Evolutionary conservation across 2,888 invertebrate genomes (phyloP).

Genomic region (Hermodice carunculata): DNA sequence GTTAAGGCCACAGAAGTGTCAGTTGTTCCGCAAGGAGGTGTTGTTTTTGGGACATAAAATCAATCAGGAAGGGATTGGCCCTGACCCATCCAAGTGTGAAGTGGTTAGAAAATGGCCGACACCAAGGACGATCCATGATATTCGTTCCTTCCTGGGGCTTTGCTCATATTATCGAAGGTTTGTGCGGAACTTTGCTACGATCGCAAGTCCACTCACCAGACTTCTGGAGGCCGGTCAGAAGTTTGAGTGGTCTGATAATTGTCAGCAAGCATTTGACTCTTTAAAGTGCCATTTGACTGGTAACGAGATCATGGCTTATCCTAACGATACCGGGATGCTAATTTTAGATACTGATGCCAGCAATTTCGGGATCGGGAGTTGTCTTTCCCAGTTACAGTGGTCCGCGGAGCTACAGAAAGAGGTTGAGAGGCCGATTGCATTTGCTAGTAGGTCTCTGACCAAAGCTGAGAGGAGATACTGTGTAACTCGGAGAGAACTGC

Average conservation of each 20-base stretch:
- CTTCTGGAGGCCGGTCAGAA: constrained; percentile 20
- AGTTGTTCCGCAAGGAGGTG: not conserved
- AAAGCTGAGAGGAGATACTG: constrained; percentile 32
- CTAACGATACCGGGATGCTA: constrained; percentile 14
- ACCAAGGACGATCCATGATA: not conserved
- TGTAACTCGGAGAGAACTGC: constrained; percentile 27
- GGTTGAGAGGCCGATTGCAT: constrained; percentile 28
- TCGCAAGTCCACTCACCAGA: constrained; percentile 21
- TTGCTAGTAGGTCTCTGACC: constrained; percentile 32
- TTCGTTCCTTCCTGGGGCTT: not conserved
- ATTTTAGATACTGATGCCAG: constrained; percentile 35
- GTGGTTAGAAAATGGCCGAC: not conserved
- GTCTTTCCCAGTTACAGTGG: constrained; percentile 33
- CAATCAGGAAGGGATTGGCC: not conserved
- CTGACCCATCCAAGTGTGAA: not conserved
- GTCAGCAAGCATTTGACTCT: constrained; percentile 29
- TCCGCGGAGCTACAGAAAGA: constrained; percentile 9
- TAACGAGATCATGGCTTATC: constrained; percentile 31
- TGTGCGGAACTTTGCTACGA: constrained; percentile 19
- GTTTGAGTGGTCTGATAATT: constrained; percentile 32
- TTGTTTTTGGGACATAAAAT: constrained; percentile 6
- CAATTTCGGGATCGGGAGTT: constrained; percentile 25
- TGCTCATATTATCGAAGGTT: constrained; percentile 20
- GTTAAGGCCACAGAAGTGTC: not conserved
- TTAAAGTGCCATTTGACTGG: constrained; percentile 26